phyloP scores from a whole-genome alignment of 1,140 invertebrate species.

The Drosophila sulfurigaster region DNA sequence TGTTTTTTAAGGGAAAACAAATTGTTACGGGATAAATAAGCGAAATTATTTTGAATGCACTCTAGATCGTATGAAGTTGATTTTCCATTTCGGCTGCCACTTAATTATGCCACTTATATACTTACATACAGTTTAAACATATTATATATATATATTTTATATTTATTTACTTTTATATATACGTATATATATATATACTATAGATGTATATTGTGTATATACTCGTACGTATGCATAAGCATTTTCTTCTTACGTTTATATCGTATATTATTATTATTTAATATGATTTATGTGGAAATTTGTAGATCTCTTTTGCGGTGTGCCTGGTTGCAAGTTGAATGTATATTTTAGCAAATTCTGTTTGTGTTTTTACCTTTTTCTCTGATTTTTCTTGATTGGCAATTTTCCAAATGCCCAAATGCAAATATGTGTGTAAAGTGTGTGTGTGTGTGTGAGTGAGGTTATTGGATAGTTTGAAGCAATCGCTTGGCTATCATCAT shows the following conservation, averaged over 20 bases:
- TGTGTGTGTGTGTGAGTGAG: slow-evolving; percentile 29
- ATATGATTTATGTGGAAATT: slow-evolving; percentile 57
- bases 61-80: slow-evolving; percentile 28
- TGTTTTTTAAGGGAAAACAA: background rate
- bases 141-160: slow-evolving; percentile 52
- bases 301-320: slow-evolving; percentile 58
- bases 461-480: slow-evolving; percentile 36
- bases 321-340: slow-evolving; percentile 56
- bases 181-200: slow-evolving; percentile 39
- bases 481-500: slow-evolving; percentile 39
- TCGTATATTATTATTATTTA: slow-evolving; percentile 59
- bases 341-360: slow-evolving; percentile 42
- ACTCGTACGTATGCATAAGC: slow-evolving; percentile 42
- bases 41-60: slow-evolving; percentile 25
- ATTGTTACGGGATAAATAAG: slow-evolving; percentile 31
- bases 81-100: slow-evolving; percentile 41
- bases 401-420: slow-evolving; percentile 29
- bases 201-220: slow-evolving; percentile 16
- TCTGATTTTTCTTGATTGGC: slow-evolving; percentile 16
- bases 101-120: slow-evolving; percentile 75
- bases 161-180: slow-evolving; percentile 58
- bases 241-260: slow-evolving; percentile 58
- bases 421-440: slow-evolving; percentile 30
- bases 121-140: slow-evolving; percentile 74
- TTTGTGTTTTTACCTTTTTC: slow-evolving; percentile 17